Evolutionary conservation across 2,888 invertebrate genomes (phyloP), one percentile per base, ranked within the genome.

Genomic region (Drosophila paracracens): DNA sequence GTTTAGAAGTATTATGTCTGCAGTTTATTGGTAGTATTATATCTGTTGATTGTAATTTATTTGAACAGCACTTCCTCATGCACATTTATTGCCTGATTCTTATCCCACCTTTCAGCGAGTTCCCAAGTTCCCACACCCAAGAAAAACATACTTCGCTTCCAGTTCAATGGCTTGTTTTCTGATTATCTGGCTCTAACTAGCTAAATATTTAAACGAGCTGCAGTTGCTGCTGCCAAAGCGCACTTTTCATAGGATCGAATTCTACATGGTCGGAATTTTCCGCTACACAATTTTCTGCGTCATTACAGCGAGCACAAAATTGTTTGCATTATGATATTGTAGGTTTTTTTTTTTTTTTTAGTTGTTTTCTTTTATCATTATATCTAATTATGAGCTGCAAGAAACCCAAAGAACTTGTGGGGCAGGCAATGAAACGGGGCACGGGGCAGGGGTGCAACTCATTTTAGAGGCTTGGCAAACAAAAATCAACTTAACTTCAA

Each of bases 301-400:
- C 78, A 74, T 83, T 82, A 76, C 57, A 58, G 73, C 53, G 53
- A 75, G 70, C 53, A 65, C 61, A 51, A 79, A 88, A 88, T 83
- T 81, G 81, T 89, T 89, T 79, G 83, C 79, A 81, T 77, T 86
- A 85, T 77, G 86, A 83, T 86, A 25, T 46, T 46, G 46, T 1
- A 46, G 25, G 2, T 18, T 38, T 11, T n/a, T 40, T n/a, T 31
- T 67, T 66, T 52, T 31, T 53, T 33, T n/a, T 16, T 35, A 21
- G 25, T 33, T 57, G 33, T 43, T 16, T 43, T 27, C 29, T 54
- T 54, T 90, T 86, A 86, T 86, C 86, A 89, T 86, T 73, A 89
- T 63, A 86, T 88, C 90, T 86, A 86, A 89, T 89, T 86, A 89
- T 81, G 79, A 77, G 74, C 58, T 65, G 57, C 57, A 66, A 73